These are phyloP conservation scores for Macquaria australasica DNA, from an alignment of 2,113 vertebrate genomes.

Conservation along the genomic window DNA sequence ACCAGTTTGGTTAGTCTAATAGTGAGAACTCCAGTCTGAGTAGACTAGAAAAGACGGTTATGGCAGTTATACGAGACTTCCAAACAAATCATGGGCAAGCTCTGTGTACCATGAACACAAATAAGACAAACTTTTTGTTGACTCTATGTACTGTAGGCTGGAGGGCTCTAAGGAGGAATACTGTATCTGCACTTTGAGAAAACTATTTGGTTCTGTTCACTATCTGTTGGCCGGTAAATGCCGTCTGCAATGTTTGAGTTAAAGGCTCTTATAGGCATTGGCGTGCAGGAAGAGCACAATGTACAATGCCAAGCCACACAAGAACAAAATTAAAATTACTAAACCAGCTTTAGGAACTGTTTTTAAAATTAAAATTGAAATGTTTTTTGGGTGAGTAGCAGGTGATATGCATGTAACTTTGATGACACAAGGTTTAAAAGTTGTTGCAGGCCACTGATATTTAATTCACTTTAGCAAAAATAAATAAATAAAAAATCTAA, in stretches of 20 bases:
- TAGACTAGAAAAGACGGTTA: background rate
- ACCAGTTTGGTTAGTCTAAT: background rate
- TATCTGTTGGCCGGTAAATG: background rate
- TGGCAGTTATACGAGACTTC: background rate
- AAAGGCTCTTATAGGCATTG: background rate
- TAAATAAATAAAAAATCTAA: no score
- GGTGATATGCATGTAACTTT: no score
- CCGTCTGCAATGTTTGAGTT: background rate
- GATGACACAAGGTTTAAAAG: no score
- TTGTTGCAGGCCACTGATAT: no score
- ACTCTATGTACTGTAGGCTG: background rate
- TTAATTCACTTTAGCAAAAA: no score
- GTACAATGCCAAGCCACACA: background rate
- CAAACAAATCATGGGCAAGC: background rate
- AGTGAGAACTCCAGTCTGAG: background rate
- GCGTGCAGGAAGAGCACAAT: no score
- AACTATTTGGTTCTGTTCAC: background rate
- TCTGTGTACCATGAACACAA: background rate
- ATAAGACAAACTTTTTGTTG: background rate
- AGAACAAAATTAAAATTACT: background rate
- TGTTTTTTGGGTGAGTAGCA: no score
- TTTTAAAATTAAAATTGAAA: background rate
- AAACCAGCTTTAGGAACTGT: background rate
- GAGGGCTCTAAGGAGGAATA: background rate
- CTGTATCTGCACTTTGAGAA: background rate